Percentiles rank a stretch among this genome's conserved stretches.
These are phyloP conservation scores for Hippocampus kuda DNA, from an alignment of 2,797 vertebrate genomes.

Conservation along the genomic window DNA sequence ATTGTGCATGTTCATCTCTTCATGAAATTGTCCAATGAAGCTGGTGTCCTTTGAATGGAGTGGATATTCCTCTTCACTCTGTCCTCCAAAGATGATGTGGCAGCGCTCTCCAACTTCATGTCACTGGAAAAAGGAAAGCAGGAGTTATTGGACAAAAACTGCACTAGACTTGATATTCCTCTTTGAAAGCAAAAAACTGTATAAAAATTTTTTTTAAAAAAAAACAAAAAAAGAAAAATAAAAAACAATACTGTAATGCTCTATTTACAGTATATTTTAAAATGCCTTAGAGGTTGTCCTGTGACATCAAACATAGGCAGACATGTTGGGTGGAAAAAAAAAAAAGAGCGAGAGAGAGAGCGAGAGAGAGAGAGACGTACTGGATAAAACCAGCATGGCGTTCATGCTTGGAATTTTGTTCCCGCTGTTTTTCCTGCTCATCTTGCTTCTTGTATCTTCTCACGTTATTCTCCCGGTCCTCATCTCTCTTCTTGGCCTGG, in stretches of 20 bases:
- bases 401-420: conserved; percentile 54
- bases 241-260: no score
- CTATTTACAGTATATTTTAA: no score
- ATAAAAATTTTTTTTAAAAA: no score
- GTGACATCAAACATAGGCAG: neutral
- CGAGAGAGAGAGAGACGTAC: conserved; percentile 60
- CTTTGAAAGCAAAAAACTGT: neutral
- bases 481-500: conserved; percentile 79
- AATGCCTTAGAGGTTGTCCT: no score
- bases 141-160: conserved; percentile 3
- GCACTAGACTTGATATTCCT: neutral
- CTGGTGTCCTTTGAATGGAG: conserved; percentile 84
- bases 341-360: neutral
- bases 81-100: conserved; percentile 83
- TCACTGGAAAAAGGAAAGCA: conserved; percentile 60
- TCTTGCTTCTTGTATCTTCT: conserved; percentile 77
- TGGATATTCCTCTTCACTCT: conserved; percentile 91
- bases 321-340: no score
- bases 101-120: conserved; percentile 85
- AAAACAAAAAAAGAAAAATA: no score
- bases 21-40: conserved; percentile 88
- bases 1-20: conserved; percentile 63
- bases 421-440: conserved; percentile 68
- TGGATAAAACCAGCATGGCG: conserved; percentile 79
- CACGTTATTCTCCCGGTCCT: conserved; percentile 76